Evolutionary conservation across 1,140 invertebrate species (phyloP).

Genomic region (Myzus persicae): DNA sequence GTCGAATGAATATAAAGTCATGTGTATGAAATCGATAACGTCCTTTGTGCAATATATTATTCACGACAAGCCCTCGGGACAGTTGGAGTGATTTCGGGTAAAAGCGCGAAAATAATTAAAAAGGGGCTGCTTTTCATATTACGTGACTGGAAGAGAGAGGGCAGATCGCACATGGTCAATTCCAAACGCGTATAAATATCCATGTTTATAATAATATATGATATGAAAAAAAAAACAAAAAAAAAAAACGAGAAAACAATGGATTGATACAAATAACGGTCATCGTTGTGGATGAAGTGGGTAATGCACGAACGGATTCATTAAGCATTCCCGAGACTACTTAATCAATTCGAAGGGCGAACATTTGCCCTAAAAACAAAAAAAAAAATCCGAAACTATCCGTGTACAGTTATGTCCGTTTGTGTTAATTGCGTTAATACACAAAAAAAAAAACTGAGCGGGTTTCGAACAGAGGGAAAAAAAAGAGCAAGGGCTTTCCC

Average conservation of each 20-base stretch:
- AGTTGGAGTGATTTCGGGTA: constrained; percentile 53
- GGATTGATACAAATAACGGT: constrained; percentile 47
- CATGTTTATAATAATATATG: background rate
- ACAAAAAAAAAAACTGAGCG: background rate
- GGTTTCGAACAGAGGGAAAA: background rate
- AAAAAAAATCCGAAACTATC: constrained; percentile 62
- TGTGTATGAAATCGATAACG: constrained; percentile 24
- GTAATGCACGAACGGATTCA: constrained; percentile 44
- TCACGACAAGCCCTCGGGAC: constrained; percentile 28
- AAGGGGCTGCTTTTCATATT: constrained; percentile 55
- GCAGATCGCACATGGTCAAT: background rate
- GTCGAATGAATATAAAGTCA: background rate
- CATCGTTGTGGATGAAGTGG: constrained; percentile 7
- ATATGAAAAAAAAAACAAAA: constrained; percentile 34
- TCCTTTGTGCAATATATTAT: constrained; percentile 49
- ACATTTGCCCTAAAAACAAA: background rate
- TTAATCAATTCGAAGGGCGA: constrained; percentile 46
- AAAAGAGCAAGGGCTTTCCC: constrained; percentile 14
- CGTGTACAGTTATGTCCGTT: constrained; percentile 50
- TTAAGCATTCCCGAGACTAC: constrained; percentile 47
- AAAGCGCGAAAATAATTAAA: constrained; percentile 58
- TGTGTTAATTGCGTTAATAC: constrained; percentile 51
- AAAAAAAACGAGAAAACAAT: constrained; percentile 8
- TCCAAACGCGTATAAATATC: background rate
- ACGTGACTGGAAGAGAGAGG: background rate